Percentiles rank a stretch among this genome's conserved stretches.
phyloP scores from a whole-genome alignment of 2,888 invertebrate genomes.

The Apocheima hispidaria region DNA sequence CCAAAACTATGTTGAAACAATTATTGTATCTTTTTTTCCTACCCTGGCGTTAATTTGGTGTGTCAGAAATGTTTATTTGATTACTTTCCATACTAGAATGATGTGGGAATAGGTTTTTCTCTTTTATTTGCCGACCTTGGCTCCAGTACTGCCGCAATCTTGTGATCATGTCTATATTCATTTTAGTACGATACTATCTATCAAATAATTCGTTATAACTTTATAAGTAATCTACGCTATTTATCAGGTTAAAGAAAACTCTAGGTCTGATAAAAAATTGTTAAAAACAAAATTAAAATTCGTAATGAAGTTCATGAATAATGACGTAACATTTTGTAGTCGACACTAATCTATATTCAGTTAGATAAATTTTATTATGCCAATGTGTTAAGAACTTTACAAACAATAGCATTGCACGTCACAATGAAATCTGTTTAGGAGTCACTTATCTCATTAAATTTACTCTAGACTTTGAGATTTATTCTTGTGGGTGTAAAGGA shows the following conservation, averaged over 20 bases:
- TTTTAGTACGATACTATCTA: background rate
- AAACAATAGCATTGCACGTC: slow-evolving; percentile 7
- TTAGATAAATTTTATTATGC: slow-evolving; percentile 1
- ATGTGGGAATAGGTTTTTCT: too few relatives aligned
- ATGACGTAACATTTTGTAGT: slow-evolving; percentile 5
- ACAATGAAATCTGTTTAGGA: slow-evolving; percentile 17
- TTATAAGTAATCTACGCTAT: background rate
- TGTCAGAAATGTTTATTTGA: background rate
- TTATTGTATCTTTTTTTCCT: background rate
- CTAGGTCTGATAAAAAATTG: background rate
- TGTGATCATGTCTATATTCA: background rate
- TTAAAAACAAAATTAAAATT: background rate
- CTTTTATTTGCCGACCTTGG: background rate
- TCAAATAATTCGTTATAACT: background rate
- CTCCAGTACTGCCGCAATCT: background rate
- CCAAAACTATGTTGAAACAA: background rate
- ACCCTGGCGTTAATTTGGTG: background rate
- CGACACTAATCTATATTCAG: background rate
- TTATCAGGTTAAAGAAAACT: background rate
- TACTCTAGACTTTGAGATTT: slow-evolving; percentile 21
- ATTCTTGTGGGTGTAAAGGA: background rate
- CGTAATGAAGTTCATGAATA: background rate
- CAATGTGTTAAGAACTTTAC: slow-evolving; percentile 7
- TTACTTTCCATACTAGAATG: background rate
- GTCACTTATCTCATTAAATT: slow-evolving; percentile 15